Conservation (phyloP, 2,888 invertebrate genomes). For the Clitarchus hookeri region DNA sequence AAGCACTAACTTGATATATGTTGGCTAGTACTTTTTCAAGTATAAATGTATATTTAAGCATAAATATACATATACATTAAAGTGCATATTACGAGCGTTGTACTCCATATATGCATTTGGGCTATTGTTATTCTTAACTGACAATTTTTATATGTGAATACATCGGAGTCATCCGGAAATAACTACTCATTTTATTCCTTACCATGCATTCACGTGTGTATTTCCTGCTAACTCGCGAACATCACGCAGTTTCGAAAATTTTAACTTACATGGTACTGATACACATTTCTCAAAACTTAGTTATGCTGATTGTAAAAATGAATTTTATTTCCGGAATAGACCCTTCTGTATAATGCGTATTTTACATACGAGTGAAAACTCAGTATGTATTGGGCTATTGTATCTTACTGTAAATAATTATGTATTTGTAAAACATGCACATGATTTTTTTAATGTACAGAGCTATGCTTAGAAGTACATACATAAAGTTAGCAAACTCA, state of each 20-base stretch:
- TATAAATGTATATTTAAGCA: constrained; percentile 15
- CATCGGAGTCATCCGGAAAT: constrained; percentile 19
- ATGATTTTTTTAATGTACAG: constrained; percentile 21
- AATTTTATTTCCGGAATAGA: constrained; percentile 24
- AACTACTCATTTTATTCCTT: constrained; percentile 16
- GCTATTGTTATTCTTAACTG: constrained; percentile 20
- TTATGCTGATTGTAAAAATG: constrained; percentile 4
- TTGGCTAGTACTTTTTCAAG: constrained; percentile 27
- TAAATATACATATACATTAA: constrained; percentile 17
- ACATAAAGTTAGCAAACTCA: constrained; percentile 26
- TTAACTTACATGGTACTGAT: background rate
- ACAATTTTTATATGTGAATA: constrained; percentile 20
- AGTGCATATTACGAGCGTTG: constrained; percentile 19
- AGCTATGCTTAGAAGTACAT: constrained; percentile 23
- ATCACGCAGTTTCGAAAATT: background rate
- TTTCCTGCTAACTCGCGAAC: background rate
- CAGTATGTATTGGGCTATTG: constrained; percentile 39
- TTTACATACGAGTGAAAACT: constrained; percentile 38
- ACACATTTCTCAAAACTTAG: background rate
- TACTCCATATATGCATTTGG: constrained; percentile 26
- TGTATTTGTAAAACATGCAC: constrained; percentile 19
- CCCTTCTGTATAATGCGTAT: constrained; percentile 28
- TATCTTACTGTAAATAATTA: constrained; percentile 33
- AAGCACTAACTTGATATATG: constrained; percentile 18
- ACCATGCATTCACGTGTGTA: background rate